Evolutionary conservation across 2,797 vertebrate species (phyloP), one percentile per base, ranked within the genome.

Genomic region (Ceyx erithaca): DNA sequence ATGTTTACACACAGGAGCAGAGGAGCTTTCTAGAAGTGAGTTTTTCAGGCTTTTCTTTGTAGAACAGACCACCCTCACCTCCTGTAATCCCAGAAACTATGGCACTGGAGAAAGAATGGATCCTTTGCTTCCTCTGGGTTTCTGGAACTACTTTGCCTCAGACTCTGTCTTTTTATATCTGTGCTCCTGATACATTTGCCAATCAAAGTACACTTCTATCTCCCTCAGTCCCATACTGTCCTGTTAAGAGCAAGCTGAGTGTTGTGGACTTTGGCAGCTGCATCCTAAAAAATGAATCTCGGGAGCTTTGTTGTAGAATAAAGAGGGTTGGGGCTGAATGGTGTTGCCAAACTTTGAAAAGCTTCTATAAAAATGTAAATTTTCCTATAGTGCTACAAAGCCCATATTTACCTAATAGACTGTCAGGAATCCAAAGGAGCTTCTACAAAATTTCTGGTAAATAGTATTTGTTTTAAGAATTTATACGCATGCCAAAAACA

Each of bases 401-500:
- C 52, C 67, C 37, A 17, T 70, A 86, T 93, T 89, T 80, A 77
- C 54, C 80, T 90, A 95, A 67, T 14, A 85, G 78, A 49, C 66
- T 78, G 59, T 41, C 3, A 4, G 31, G 52, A 78, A 79, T 88
- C 78, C 40, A 52, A 79, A 89, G 79, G 21, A 62, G 7, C 68
- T 72, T 61, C 80, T 72, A 46, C 37, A 82, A 41, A 64, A 91
- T 82, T 87, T 83, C 69, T 91, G 75, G 79, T 66, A 94, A 96
- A 85, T 68, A 92, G 70, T 85, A 76, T 63, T 81, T 86, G 30
- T 79, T 91, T 90, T 89, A 85, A 90, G 88, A 92, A 90, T 87
- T 77, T 6, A 78, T 82, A 79, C 25, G 20, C 55, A 62, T 90
- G 95, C 94, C 96, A 96, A 95, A 95, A 96, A 87, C 70, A 95